Base-by-base conservation (phyloP, 2,113 vertebrate species). In the Pygoscelis adeliae region DNA sequence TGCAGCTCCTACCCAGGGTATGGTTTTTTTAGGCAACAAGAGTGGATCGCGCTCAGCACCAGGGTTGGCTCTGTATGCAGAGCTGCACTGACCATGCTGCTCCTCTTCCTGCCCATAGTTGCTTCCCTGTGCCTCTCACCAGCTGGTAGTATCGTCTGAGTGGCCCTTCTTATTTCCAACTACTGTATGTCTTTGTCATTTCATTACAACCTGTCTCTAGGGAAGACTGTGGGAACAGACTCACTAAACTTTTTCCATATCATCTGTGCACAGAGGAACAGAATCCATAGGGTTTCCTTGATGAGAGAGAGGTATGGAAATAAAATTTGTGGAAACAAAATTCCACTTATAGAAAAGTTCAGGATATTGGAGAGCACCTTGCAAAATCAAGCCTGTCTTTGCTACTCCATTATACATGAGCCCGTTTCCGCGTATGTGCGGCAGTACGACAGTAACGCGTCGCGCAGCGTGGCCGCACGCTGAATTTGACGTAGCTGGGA, bases 371-470 rank as follows among this genome's bases (percentile, higher is more conserved):
- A 86, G 18, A 83, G 58, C 34, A 80, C 11, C 80, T 77, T 58
- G 22, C 7, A 89, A 80, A 92, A 95, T 30, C 29, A 63, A 53
- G 13, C 26, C 26, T 52, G 5, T 36, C 52, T 62, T 70, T 88
- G 30, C 25, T 77, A 19, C 19, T 85, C 72, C 36, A 53, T 61
- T 82, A n/a, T 27, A 61, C 25, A 10, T 27, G 11, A 94, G 67
- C 42, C 49, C n/a, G n/a, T n/a, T n/a, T 20, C 34, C n/a, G 2
- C 5, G 10, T 6, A 3, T 3, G 40, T 8, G 59, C 13, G 34
- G 3, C 32, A 4, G 3, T 13, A 3, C 1, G 13, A 5, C 13
- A 30, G 1, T 15, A 17, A 6, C 16, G 2, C 13, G 40, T 65
- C 40, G 3, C 2, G 1, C 12, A 36, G 8, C 15, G 2, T 15